phyloP scores from a whole-genome alignment of 2,113 vertebrate genomes.

The Eretmochelys imbricata region DNA sequence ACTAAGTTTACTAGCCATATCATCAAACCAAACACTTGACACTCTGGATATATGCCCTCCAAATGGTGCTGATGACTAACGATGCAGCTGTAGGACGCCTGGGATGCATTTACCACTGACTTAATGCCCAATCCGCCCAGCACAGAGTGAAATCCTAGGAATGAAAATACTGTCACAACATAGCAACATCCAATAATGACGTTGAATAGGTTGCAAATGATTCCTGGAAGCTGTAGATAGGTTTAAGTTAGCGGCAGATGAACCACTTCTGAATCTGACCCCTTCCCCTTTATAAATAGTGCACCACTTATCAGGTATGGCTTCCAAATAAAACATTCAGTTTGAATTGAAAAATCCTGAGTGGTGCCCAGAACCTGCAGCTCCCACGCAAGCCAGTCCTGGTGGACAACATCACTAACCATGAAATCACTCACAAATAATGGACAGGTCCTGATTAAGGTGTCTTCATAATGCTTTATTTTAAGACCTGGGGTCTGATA shows the following conservation, averaged over 20 bases:
- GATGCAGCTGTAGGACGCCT: background rate
- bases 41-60: background rate
- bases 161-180: background rate
- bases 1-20: background rate
- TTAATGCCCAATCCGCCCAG: background rate
- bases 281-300: background rate
- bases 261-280: background rate
- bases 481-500: background rate
- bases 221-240: background rate
- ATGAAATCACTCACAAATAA: background rate
- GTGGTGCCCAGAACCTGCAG: background rate
- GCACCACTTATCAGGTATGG: background rate
- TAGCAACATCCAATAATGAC: background rate
- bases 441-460: background rate
- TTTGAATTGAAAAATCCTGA: background rate
- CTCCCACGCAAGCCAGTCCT: fast-evolving
- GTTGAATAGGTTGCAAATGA: background rate
- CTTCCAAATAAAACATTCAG: background rate
- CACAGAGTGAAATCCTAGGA: background rate
- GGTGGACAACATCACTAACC: background rate
- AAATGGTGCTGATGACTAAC: background rate
- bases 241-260: background rate
- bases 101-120: background rate
- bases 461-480: background rate
- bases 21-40: background rate